A percentile compares a stretch with the other conserved stretches of the same genome.
Evolutionary conservation across 1,140 invertebrate species (phyloP).

Genomic region (Brachionus sp.): DNA sequence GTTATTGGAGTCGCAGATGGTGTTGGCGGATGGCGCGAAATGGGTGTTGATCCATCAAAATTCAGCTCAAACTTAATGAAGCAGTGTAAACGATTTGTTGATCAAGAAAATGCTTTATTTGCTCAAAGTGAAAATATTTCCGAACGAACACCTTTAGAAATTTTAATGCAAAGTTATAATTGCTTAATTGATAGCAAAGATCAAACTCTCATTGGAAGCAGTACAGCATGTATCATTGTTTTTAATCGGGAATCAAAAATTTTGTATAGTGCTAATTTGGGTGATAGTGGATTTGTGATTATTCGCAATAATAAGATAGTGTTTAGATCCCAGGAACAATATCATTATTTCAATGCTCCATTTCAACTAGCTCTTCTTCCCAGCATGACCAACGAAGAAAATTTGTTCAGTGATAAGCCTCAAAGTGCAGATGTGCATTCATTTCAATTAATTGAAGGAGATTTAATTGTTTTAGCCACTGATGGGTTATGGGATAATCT

Average conservation of each 20-base stretch:
- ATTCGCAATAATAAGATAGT: slow-evolving; percentile 72
- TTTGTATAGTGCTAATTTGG: slow-evolving; percentile 91
- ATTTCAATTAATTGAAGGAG: slow-evolving; percentile 85
- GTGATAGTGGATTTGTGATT: slow-evolving; percentile 94
- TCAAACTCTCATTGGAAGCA: slow-evolving; percentile 70
- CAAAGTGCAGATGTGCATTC: slow-evolving; percentile 83
- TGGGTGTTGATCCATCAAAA: slow-evolving; percentile 93
- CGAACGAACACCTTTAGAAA: slow-evolving; percentile 48
- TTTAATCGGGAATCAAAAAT: slow-evolving; percentile 80
- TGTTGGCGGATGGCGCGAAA: slow-evolving; percentile 91
- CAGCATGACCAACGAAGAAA: slow-evolving; percentile 68
- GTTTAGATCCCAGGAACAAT: slow-evolving; percentile 87
- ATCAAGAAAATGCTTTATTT: slow-evolving; percentile 74
- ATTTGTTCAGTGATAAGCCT: slow-evolving; percentile 62
- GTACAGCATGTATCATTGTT: slow-evolving; percentile 91
- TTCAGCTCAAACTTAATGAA: slow-evolving; percentile 88
- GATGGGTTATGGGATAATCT: slow-evolving; percentile 98
- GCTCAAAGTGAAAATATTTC: slow-evolving; percentile 75
- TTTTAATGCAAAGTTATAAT: slow-evolving; percentile 64
- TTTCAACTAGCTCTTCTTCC: slow-evolving; percentile 91
- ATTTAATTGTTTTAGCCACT: slow-evolving; percentile 89
- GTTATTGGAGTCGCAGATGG: slow-evolving; percentile 83
- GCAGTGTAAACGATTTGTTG: slow-evolving; percentile 85
- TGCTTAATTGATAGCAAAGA: slow-evolving; percentile 81
- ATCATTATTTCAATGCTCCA: slow-evolving; percentile 97